Evolutionary conservation across 37 sponge, comb jelly and placozoan genomes (phyloP).

Genomic region (Crambe crambe): DNA sequence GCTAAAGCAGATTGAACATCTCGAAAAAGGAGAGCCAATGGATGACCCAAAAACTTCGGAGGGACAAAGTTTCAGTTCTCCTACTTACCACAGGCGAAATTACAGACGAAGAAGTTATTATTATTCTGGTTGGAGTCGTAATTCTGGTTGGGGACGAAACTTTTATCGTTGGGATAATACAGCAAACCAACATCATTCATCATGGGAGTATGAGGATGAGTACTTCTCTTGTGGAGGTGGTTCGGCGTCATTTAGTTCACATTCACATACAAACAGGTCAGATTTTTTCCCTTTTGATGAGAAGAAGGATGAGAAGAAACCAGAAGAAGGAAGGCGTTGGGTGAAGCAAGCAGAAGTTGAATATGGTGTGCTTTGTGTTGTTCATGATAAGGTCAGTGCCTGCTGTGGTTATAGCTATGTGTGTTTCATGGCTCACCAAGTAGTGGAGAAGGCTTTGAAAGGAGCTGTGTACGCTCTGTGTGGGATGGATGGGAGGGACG

Average conservation of each 20-base stretch:
- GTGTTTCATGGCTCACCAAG: slow-evolving; percentile 73
- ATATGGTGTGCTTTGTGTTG: not conserved
- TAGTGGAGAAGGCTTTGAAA: slow-evolving; percentile 75
- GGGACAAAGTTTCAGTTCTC: not conserved
- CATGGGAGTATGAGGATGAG: not conserved
- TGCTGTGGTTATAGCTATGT: slow-evolving; percentile 17
- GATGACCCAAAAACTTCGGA: not conserved
- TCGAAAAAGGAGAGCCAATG: not conserved
- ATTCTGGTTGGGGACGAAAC: not conserved
- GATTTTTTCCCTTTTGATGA: no score
- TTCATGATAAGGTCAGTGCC: not conserved
- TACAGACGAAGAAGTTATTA: no score
- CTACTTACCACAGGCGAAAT: no score
- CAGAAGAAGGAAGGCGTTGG: slow-evolving; percentile 45
- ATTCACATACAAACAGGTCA: no score
- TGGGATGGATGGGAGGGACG: slow-evolving; percentile 40
- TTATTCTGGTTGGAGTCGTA: no score
- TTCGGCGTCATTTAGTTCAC: not conserved
- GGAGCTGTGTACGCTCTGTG: slow-evolving; percentile 42
- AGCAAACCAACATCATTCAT: not conserved
- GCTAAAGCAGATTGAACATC: slow-evolving; percentile 23
- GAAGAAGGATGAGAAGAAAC: not conserved
- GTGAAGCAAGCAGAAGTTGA: slow-evolving; percentile 42
- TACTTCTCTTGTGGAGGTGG: not conserved
- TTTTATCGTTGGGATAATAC: not conserved